These are phyloP conservation scores for Tachysurus vachellii DNA, from an alignment of 2,113 vertebrate species.

Conservation along the genomic window DNA sequence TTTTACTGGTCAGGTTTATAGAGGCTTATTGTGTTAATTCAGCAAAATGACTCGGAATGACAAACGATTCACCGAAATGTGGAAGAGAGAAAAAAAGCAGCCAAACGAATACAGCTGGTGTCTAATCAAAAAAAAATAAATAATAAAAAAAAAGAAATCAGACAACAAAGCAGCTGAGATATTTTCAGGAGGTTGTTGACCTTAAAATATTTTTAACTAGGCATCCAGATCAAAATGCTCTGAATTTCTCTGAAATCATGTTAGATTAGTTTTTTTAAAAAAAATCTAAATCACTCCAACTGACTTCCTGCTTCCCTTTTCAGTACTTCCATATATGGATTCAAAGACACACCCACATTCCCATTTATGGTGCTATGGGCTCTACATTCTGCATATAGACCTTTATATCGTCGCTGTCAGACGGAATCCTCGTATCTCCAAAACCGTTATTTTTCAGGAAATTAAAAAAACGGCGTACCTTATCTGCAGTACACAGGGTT, in stretches of 20 bases:
- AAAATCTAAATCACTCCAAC: not conserved
- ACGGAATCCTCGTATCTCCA: too few species aligned
- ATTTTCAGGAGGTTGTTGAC: not conserved
- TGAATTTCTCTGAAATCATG: not conserved
- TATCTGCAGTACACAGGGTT: too few species aligned
- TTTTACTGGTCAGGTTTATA: not conserved
- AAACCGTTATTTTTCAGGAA: too few species aligned
- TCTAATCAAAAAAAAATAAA: not conserved
- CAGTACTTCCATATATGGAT: not conserved
- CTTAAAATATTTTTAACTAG: slow-evolving; percentile 9
- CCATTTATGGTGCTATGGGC: not conserved
- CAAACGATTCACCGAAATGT: not conserved
- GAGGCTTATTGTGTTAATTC: not conserved
- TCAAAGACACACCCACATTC: not conserved
- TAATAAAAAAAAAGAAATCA: not conserved
- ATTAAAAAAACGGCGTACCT: too few species aligned
- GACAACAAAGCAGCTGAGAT: not conserved
- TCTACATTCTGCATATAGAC: not conserved
- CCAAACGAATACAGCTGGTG: not conserved
- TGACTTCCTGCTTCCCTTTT: not conserved
- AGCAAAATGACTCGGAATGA: not conserved
- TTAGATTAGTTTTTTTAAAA: not conserved
- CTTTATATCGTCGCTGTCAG: too few species aligned
- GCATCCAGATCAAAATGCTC: not conserved
- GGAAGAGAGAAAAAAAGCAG: not conserved